Evolutionary conservation across 2,797 vertebrate species (phyloP).

Genomic region (Bryconaethiops microstoma): DNA sequence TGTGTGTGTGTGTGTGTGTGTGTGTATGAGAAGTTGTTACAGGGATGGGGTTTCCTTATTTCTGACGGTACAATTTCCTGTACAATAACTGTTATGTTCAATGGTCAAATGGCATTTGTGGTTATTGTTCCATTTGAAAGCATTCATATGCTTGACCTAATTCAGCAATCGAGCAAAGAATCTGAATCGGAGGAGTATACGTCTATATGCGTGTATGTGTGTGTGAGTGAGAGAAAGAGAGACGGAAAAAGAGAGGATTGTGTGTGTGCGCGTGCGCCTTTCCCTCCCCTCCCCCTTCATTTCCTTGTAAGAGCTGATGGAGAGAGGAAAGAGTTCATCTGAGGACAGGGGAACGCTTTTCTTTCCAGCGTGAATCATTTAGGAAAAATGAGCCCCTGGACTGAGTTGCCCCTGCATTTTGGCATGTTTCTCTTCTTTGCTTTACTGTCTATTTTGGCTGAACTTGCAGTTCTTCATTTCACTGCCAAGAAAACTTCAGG

Average conservation of each 20-base stretch:
- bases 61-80: neutral
- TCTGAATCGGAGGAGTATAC: slow-evolving; percentile 61
- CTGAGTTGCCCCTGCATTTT: slow-evolving; percentile 87
- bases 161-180: slow-evolving; percentile 67
- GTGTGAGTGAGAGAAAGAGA: slow-evolving; percentile 25
- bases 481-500: slow-evolving; percentile 83
- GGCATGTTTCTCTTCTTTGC: slow-evolving; percentile 86
- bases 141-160: slow-evolving; percentile 71
- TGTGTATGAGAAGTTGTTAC: too few relatives aligned
- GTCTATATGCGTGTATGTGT: slow-evolving; percentile 21
- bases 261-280: slow-evolving; percentile 42
- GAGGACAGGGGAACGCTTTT: slow-evolving; percentile 85
- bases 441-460: slow-evolving; percentile 96
- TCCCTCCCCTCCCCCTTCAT: slow-evolving; percentile 64
- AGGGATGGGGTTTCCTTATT: too few relatives aligned
- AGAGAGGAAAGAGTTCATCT: slow-evolving; percentile 84
- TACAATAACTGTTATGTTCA: neutral
- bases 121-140: slow-evolving; percentile 49
- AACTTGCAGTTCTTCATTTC: slow-evolving; percentile 83
- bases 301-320: slow-evolving; percentile 76
- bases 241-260: slow-evolving; percentile 29
- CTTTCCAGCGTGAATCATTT: slow-evolving; percentile 88
- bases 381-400: slow-evolving; percentile 86
- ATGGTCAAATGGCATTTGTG: slow-evolving; percentile 53
- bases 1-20: too few relatives aligned